Base-by-base conservation (phyloP, 2,797 vertebrate species). In the Clangula hyemalis region DNA sequence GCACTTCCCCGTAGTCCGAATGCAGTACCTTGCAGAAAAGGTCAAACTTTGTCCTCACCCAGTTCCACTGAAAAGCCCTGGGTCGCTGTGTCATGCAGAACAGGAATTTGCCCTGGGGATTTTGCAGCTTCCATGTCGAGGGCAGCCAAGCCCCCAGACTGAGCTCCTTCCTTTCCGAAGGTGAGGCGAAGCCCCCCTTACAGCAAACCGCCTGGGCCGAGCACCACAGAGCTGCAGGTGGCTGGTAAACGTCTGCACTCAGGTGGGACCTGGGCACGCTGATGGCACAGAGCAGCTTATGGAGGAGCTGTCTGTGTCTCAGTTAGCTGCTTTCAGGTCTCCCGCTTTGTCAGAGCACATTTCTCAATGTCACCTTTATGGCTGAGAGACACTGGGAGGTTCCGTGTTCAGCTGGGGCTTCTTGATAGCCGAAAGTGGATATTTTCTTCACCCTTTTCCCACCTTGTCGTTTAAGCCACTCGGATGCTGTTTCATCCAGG, bases 401-500 rank as follows among this genome's bases (percentile, higher is more conserved):
- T 87, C 51, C 64, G 51, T 15, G 3, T 78, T 81, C 87, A 58
- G 7, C 53, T 38, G 30, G 45, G 62, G 16, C 56, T 89, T 54
- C 47, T 30, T 8, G 27, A 11, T 13, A 45, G 39, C 53, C 64
- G 51, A 3, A 76, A 75, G 24, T 9, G 57, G 36, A 11, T 54
- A 2, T 53, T 91, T 61, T 24, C 49, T 65, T 75, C 38, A 7
- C 15, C 58, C 30, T 87, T 19, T 77, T 24, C 36, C 36, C 5
- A 3, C 68, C 49, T 60, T 49, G 2, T 9, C 0, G 0, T 13
- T 70, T 18, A 11, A 30, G 36, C 7, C 13, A 32, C 41, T 39
- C 0, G 1, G 49, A 30, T 70, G 72, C 66, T n/a, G 14, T 57
- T 58, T 47, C 34, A 9, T 53, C 47, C 6, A 2, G 0, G 0